phyloP scores from a whole-genome alignment of 2,888 invertebrate species.

The Platycnemis pennipes region DNA sequence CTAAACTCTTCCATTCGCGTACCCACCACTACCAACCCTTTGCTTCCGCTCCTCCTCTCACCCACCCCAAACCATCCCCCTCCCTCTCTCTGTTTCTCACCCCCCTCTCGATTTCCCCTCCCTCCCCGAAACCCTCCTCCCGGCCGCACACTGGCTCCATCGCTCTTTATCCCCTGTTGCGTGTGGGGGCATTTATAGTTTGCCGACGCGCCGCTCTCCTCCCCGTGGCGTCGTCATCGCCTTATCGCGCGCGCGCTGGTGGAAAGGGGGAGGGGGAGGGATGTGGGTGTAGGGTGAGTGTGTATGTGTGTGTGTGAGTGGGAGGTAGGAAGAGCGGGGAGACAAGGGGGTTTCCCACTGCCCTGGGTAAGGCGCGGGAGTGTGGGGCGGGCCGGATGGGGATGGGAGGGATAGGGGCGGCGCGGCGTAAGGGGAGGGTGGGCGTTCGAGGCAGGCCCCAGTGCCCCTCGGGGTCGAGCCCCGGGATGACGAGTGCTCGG shows the following conservation, averaged over 20 bases:
- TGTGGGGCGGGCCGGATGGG: not conserved
- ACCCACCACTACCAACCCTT: not conserved
- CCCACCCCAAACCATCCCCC: not conserved
- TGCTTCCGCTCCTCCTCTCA: not conserved
- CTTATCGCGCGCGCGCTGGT: slow-evolving; percentile 52
- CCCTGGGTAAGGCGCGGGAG: not conserved
- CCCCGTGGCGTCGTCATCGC: slow-evolving; percentile 53
- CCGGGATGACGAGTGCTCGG: slow-evolving; percentile 49
- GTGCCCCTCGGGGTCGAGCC: slow-evolving; percentile 66
- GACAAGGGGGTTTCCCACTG: not conserved
- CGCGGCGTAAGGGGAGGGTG: not conserved
- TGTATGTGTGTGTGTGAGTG: not conserved
- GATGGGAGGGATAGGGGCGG: not conserved
- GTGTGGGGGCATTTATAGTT: slow-evolving; percentile 42
- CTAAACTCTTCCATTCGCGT: not conserved
- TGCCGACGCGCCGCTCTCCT: slow-evolving; percentile 12
- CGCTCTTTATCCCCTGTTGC: slow-evolving; percentile 56
- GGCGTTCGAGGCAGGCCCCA: slow-evolving; percentile 2
- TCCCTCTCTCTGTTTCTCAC: not conserved
- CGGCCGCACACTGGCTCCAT: not conserved
- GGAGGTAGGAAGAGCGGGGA: not conserved
- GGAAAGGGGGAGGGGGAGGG: not conserved
- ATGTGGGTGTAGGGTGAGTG: not conserved
- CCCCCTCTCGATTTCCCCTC: not conserved
- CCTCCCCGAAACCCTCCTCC: not conserved